Evolutionary conservation across 2,113 vertebrate species (phyloP).

Genomic region (Sialia sialis): DNA sequence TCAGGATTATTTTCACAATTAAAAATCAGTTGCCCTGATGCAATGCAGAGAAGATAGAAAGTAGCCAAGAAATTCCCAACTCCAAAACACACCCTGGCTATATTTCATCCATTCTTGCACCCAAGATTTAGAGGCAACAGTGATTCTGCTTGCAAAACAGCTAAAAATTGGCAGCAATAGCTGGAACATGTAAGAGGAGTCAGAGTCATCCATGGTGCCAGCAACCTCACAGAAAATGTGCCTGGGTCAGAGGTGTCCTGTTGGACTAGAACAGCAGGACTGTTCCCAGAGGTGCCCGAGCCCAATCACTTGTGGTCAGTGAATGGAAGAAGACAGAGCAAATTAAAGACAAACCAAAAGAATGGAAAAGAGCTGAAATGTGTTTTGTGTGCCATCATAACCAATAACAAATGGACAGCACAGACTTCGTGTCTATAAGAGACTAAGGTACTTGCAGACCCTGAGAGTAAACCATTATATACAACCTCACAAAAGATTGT

Average conservation of each 20-base stretch:
- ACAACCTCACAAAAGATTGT: neutral
- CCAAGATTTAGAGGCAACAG: neutral
- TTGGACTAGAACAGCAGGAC: neutral
- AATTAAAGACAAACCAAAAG: neutral
- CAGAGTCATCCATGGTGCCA: neutral
- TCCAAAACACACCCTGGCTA: neutral
- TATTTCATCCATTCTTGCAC: neutral
- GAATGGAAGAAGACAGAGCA: neutral
- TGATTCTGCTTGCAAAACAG: neutral
- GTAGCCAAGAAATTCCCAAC: neutral
- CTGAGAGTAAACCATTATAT: neutral
- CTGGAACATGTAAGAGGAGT: neutral
- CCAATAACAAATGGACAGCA: accelerated
- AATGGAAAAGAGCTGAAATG: neutral
- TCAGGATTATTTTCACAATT: neutral
- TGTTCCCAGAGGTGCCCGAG: neutral
- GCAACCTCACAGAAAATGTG: neutral
- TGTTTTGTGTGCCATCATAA: neutral
- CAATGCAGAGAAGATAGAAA: neutral
- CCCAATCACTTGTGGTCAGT: neutral
- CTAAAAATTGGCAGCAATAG: neutral
- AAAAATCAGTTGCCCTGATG: neutral
- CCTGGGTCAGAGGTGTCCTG: neutral
- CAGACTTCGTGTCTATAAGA: neutral
- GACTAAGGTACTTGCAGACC: neutral